Evolutionary conservation across 2,113 vertebrate species (phyloP), one percentile per base, ranked within the genome.

Genomic region (Hyla sarda): DNA sequence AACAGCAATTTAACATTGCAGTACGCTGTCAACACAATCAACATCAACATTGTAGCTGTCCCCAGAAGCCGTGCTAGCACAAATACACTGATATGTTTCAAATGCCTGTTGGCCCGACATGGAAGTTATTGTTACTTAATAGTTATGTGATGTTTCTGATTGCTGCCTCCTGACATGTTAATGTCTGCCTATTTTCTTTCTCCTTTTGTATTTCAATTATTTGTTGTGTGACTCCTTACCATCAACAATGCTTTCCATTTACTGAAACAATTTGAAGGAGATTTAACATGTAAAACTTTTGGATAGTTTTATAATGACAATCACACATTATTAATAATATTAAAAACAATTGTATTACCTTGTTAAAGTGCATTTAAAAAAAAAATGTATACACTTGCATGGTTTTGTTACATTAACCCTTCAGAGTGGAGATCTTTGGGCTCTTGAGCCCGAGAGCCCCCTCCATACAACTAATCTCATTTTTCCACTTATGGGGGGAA

Each of bases 141-240:
- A 82, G 52, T 86, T 86, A 74, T 81, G 77, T 74, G 34, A 87
- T 81, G 78, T 54, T 73, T 81, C 71, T 82, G 78, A 87, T 74
- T 74, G 85, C 78, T 21, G 67, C 81, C 52, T 81, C n/a, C 21
- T 82, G 85, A 87, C 85, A 87, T 87, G 85, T 74, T 87, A 87
- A 87, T 82, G 78, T 82, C 25, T 74, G 67, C 56, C 77, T 86
- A 54, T 71, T 86, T 86, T 86, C 76, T 80, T 74, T 41, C 37
- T 87, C 41, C 67, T 52, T 74, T 82, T 87, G 37, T 87, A 74
- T 74, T 62, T 81, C 84, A 81, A 81, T 81, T 86, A 86, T 65
- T 81, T 73, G 65, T 81, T 80, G 50, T 79, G 65, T 19, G n/a
- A 73, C 52, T 86, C 52, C 69, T 82, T 81, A 21, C 52, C 11